phyloP scores from a whole-genome alignment of 2,888 invertebrate species.

The Apamea epomidion region DNA sequence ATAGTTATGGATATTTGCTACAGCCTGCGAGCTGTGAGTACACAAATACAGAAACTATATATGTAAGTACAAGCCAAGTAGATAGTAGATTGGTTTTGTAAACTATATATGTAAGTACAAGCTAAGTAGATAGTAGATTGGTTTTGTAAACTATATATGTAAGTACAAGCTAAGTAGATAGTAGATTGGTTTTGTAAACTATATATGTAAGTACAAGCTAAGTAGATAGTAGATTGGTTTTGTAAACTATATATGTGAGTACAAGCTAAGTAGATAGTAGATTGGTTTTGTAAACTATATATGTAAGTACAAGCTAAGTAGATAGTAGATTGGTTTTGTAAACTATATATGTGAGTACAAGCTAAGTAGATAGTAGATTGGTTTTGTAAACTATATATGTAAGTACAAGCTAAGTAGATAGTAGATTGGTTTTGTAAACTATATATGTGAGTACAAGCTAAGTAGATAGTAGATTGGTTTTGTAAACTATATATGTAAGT shows the following conservation, averaged over 20 bases:
- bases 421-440: not conserved
- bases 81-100: not conserved
- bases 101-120: no score
- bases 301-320: no score
- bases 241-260: no score
- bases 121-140: not conserved
- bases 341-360: no score
- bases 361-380: not conserved
- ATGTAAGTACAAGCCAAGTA: no score
- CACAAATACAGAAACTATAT: not conserved
- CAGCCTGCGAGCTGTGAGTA: not conserved
- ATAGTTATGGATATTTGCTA: not conserved
- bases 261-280: not conserved
- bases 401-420: not conserved
- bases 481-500: no score
- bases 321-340: not conserved
- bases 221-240: not conserved
- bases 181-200: not conserved
- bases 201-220: no score
- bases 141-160: no score
- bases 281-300: not conserved
- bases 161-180: not conserved
- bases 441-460: no score
- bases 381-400: no score
- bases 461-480: not conserved